phyloP scores from a whole-genome alignment of 2,888 invertebrate genomes.

The Zootermopsis nevadensis region DNA sequence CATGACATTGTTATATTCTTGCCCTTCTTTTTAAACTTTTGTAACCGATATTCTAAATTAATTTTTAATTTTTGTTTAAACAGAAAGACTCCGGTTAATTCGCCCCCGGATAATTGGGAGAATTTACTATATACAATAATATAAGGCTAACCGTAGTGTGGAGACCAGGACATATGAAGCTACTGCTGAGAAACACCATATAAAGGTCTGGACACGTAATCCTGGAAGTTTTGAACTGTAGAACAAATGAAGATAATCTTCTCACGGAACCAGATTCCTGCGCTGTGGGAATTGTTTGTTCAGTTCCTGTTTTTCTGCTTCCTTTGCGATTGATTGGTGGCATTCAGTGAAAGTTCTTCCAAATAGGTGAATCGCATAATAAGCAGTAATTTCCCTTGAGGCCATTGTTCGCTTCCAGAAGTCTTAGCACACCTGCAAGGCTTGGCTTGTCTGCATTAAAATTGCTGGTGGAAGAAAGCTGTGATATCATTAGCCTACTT shows the following conservation, averaged over 20 bases:
- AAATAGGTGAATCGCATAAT: conserved; percentile 14
- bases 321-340: neutral
- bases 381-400: conserved; percentile 5
- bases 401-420: conserved; percentile 9
- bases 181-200: too few species aligned
- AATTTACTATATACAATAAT: too few species aligned
- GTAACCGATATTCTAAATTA: too few species aligned
- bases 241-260: neutral
- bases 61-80: too few species aligned
- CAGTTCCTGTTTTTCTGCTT: neutral
- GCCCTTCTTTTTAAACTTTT: too few species aligned
- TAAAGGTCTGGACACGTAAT: too few species aligned
- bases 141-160: too few species aligned
- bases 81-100: too few species aligned
- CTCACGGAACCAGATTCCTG: neutral
- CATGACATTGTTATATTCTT: too few species aligned
- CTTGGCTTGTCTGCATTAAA: neutral
- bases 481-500: neutral
- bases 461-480: neutral
- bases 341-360: conserved; percentile 26
- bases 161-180: too few species aligned
- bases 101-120: too few species aligned
- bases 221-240: too few species aligned
- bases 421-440: neutral
- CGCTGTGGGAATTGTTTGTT: neutral